Percentiles rank a stretch among this genome's conserved stretches.
Conservation (phyloP, 2,797 vertebrate genomes). For the Melanotaenia boesemani region DNA sequence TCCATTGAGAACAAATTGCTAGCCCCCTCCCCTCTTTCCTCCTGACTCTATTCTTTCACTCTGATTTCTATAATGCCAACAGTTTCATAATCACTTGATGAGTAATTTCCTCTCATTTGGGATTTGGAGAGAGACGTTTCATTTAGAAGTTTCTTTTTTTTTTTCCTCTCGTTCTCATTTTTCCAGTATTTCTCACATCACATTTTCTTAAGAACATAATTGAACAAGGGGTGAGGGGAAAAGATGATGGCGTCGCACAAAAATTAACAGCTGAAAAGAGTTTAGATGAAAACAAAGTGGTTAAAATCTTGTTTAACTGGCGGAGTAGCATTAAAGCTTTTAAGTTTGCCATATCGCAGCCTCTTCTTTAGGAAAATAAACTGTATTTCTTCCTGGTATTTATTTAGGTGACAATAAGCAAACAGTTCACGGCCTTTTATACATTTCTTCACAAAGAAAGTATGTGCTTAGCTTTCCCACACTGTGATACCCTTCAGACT, state of each 20-base stretch:
- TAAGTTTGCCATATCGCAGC: conserved; percentile 27
- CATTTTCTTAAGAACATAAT: conserved; percentile 75
- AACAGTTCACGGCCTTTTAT: conserved; percentile 63
- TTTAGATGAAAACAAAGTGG: conserved; percentile 27
- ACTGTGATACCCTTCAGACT: conserved; percentile 93
- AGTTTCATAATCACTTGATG: conserved; percentile 86
- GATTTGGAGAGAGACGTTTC: conserved; percentile 74
- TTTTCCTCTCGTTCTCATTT: conserved; percentile 52
- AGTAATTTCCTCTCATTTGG: conserved; percentile 87
- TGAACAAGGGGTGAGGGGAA: conserved; percentile 51
- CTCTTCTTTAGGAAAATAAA: conserved; percentile 5
- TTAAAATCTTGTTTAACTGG: conserved; percentile 57
- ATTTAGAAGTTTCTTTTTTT: conserved; percentile 62
- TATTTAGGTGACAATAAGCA: conserved; percentile 60
- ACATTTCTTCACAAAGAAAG: conserved; percentile 85
- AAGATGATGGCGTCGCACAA: conserved; percentile 38
- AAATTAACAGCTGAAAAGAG: conserved; percentile 53
- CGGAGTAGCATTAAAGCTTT: conserved; percentile 46
- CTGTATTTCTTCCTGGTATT: conserved; percentile 48
- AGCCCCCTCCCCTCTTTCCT: conserved; percentile 65
- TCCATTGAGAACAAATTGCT: conserved; percentile 85
- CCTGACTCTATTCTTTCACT: conserved; percentile 73
- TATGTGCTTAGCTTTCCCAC: conserved; percentile 83
- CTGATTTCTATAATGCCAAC: conserved; percentile 88
- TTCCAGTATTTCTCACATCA: conserved; percentile 67